Conservation (phyloP, 2,888 invertebrate species). For the Notodonta dromedarius region DNA sequence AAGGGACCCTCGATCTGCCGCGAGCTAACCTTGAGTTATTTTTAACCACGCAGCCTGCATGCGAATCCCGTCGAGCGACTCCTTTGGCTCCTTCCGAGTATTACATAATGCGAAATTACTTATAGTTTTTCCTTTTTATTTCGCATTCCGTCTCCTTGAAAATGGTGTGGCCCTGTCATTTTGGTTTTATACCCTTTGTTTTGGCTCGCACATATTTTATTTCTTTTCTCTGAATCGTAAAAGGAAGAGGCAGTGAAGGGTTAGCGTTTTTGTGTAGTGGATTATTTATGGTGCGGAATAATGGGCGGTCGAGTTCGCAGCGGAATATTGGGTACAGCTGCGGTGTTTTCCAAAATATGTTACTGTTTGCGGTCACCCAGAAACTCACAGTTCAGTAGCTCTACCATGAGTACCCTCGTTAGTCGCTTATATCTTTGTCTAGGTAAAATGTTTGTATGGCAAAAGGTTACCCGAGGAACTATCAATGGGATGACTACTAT, state of each 20-base stretch:
- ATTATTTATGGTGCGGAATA: conserved; percentile 81
- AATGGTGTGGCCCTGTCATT: conserved; percentile 82
- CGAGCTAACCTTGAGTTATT: conserved; percentile 81
- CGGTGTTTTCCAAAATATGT: conserved; percentile 53
- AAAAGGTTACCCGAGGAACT: too few species aligned
- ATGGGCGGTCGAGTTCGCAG: conserved; percentile 64
- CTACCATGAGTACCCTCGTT: too few species aligned
- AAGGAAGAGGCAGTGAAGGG: conserved; percentile 83
- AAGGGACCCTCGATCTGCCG: conserved; percentile 75
- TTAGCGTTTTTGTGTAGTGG: conserved; percentile 75
- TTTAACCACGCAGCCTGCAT: conserved; percentile 76
- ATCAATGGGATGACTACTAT: too few species aligned
- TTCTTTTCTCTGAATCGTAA: conserved; percentile 80
- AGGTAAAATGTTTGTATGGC: too few species aligned
- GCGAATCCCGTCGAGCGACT: conserved; percentile 74
- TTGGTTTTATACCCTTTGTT: conserved; percentile 79
- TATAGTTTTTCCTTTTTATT: conserved; percentile 72
- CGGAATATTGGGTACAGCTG: conserved; percentile 68
- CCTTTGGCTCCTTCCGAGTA: conserved; percentile 81
- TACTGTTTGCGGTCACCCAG: conserved; percentile 40
- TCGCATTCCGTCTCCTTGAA: conserved; percentile 56
- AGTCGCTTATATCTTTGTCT: too few species aligned
- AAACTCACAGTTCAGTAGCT: conserved; percentile 17
- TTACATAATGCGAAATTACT: conserved; percentile 79
- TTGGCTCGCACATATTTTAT: conserved; percentile 79